phyloP scores from a whole-genome alignment of 2,888 invertebrate species.

The Branchellion lobata region DNA sequence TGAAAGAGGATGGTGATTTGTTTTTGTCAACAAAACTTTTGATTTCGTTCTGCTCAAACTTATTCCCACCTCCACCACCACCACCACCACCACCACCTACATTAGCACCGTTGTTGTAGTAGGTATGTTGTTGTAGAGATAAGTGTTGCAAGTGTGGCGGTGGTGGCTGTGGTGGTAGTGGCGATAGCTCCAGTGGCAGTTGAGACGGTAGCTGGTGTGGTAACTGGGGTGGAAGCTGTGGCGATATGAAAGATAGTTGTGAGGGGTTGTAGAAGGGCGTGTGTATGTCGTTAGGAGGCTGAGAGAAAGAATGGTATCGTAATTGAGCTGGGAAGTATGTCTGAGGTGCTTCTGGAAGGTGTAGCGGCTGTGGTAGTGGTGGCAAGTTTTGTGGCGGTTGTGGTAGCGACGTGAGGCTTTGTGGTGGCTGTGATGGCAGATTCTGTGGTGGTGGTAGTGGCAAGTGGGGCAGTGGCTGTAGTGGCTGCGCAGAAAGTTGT shows the following conservation, averaged over 20 bases:
- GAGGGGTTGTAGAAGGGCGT: background rate
- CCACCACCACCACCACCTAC: no score
- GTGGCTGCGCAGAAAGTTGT: background rate
- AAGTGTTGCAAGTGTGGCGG: background rate
- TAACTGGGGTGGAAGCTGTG: background rate
- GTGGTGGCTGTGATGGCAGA: background rate
- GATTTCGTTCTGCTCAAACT: background rate
- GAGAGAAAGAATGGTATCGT: background rate
- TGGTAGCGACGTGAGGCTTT: background rate
- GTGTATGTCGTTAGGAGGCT: background rate
- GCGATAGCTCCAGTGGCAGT: background rate
- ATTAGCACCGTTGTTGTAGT: slow-evolving; percentile 11
- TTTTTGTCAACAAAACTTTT: background rate
- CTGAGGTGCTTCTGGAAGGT: background rate
- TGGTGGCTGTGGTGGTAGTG: background rate
- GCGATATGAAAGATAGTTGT: background rate
- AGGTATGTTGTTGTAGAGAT: background rate
- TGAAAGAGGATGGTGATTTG: background rate
- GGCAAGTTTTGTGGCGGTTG: background rate
- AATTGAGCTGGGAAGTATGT: background rate
- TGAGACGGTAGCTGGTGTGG: background rate
- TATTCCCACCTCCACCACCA: no score
- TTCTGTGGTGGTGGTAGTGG: background rate
- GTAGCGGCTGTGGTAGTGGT: background rate
- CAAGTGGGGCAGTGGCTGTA: background rate